phyloP scores from a whole-genome alignment of 30 jellyfish, hydroid and myxozoan species.

The Mastigias papua region DNA sequence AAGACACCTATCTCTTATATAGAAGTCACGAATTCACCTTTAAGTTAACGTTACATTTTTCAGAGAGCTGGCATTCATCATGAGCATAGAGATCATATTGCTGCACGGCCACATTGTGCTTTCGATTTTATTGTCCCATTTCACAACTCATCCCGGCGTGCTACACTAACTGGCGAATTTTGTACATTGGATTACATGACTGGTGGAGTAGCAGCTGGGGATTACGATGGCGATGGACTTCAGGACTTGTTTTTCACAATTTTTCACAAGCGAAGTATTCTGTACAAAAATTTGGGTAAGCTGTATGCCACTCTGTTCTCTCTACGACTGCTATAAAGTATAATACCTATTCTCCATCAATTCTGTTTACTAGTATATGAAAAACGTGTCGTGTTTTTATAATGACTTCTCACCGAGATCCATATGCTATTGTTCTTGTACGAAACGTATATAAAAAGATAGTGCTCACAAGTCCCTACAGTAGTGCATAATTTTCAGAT shows the following conservation, averaged over 20 bases:
- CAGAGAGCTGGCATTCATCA: constrained; percentile 89
- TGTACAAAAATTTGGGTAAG: constrained; percentile 90
- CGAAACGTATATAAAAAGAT: no score
- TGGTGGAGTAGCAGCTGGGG: constrained; percentile 99
- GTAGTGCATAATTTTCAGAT: no score
- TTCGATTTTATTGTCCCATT: constrained; percentile 86
- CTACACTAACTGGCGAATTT: constrained; percentile 81
- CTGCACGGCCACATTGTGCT: constrained; percentile 91
- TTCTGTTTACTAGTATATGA: no score
- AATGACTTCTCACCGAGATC: no score
- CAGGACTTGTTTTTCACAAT: constrained; percentile 88
- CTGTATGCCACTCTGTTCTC: background rate
- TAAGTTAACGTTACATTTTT: no score
- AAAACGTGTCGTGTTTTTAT: no score
- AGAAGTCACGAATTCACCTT: no score
- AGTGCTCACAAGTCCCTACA: no score
- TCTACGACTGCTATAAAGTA: no score
- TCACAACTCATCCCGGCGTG: constrained; percentile 68
- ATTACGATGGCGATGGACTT: constrained; percentile 93
- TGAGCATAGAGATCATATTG: constrained; percentile 78
- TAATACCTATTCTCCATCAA: no score
- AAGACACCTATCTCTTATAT: no score
- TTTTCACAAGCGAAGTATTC: constrained; percentile 73
- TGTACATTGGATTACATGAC: constrained; percentile 87
- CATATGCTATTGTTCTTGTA: no score